Conservation (phyloP, 2,113 vertebrate species). For the Xyliphius kryptos region DNA sequence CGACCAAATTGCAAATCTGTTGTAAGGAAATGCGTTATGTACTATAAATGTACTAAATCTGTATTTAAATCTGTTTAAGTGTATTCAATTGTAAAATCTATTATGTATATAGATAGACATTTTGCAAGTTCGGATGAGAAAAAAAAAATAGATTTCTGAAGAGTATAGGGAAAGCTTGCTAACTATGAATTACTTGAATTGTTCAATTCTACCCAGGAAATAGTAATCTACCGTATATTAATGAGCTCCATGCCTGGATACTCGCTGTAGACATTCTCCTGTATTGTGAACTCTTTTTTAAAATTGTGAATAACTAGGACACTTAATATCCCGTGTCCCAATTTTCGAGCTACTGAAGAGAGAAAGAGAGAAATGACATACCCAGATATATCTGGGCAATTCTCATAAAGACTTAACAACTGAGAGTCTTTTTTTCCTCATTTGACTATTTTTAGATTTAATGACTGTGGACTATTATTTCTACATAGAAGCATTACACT, state of each 20-base stretch:
- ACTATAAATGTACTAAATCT: conserved; percentile 34
- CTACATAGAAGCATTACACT: too few relatives aligned
- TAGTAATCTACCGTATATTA: conserved; percentile 12
- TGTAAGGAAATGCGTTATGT: conserved; percentile 30
- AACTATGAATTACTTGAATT: conserved; percentile 7
- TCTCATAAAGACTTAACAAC: too few relatives aligned
- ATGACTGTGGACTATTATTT: too few relatives aligned
- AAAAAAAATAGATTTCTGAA: conserved; percentile 9
- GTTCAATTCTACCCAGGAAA: conserved; percentile 5
- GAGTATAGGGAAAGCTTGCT: conserved; percentile 8
- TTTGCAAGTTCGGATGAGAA: conserved; percentile 48
- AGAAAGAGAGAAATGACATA: conserved; percentile 34
- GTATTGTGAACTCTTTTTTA: conserved; percentile 26
- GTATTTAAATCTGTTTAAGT: conserved; percentile 38
- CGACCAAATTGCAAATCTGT: conserved; percentile 20
- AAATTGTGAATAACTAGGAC: conserved; percentile 13
- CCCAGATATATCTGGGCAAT: conserved; percentile 28
- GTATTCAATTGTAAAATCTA: conserved; percentile 39
- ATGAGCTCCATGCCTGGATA: conserved; percentile 11
- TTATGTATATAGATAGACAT: conserved; percentile 57
- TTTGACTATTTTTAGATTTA: too few relatives aligned
- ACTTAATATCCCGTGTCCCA: conserved; percentile 12
- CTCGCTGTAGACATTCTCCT: conserved; percentile 16
- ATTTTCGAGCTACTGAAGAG: conserved; percentile 29
- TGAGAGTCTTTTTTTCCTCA: too few relatives aligned